Conservation (phyloP, 2,113 vertebrate genomes). For the Myrmecobius fasciatus region DNA sequence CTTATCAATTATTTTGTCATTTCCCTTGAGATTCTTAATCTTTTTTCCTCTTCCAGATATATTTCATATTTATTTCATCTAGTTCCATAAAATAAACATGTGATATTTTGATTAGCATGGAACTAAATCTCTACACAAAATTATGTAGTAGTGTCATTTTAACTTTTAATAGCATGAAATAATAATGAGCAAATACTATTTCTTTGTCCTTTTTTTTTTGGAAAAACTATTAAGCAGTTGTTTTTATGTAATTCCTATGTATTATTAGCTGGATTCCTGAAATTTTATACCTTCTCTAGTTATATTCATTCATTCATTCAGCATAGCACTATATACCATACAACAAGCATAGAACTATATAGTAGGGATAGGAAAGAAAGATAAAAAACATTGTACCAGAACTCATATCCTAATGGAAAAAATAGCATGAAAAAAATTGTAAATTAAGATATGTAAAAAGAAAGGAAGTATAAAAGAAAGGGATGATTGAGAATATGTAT, state of each 20-base stretch:
- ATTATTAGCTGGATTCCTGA: neutral
- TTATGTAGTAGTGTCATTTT: neutral
- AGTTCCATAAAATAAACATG: neutral
- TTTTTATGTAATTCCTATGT: neutral
- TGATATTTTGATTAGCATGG: neutral
- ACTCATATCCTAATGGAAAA: neutral
- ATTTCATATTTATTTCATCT: neutral
- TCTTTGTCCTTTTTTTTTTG: neutral
- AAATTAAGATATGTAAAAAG: neutral
- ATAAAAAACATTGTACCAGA: neutral
- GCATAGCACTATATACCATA: neutral
- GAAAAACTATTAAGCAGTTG: neutral
- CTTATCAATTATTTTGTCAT: neutral
- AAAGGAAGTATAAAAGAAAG: too few relatives aligned
- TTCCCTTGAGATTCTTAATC: neutral
- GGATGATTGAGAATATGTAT: too few relatives aligned
- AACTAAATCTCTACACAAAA: neutral
- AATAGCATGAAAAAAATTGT: neutral
- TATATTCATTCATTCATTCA: neutral
- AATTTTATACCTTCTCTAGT: neutral
- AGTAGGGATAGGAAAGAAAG: too few relatives aligned
- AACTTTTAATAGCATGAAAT: neutral
- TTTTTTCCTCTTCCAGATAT: neutral
- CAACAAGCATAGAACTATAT: neutral
- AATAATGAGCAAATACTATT: neutral